A percentile compares a stretch with the other conserved stretches of the same genome.
phyloP scores from a whole-genome alignment of 2,888 invertebrate species.

The Acronicta psi region DNA sequence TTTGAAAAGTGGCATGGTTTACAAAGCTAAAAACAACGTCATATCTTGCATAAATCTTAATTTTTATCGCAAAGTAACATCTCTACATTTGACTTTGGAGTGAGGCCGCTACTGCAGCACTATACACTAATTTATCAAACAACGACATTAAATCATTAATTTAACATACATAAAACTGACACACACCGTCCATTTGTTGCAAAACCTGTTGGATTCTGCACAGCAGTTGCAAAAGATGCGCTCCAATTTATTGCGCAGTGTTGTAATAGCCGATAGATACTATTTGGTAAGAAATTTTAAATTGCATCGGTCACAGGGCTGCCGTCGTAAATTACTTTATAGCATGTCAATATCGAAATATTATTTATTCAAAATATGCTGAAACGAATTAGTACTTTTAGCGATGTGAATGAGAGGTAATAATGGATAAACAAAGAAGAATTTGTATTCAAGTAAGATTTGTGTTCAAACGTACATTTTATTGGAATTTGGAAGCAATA shows the following conservation, averaged over 20 bases:
- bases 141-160: slow-evolving; percentile 10
- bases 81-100: slow-evolving; percentile 7
- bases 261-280: slow-evolving; percentile 27
- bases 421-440: too few species aligned
- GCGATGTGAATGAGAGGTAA: too few species aligned
- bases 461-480: too few species aligned
- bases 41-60: neutral
- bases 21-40: too few species aligned
- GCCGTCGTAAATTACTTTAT: neutral
- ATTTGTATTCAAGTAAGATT: too few species aligned
- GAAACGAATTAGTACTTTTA: too few species aligned
- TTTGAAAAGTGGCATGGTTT: too few species aligned
- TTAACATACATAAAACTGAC: slow-evolving; percentile 19
- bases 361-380: too few species aligned
- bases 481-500: too few species aligned
- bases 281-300: slow-evolving; percentile 38
- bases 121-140: slow-evolving; percentile 34
- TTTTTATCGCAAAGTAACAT: neutral
- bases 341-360: neutral
- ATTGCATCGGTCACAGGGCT: slow-evolving; percentile 21
- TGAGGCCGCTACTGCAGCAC: slow-evolving; percentile 24
- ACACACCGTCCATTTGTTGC: slow-evolving; percentile 21
- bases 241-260: slow-evolving; percentile 36
- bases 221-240: slow-evolving; percentile 56
- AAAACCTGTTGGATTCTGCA: slow-evolving; percentile 20